Evolutionary conservation across 2,113 vertebrate species (phyloP).

Genomic region (Perca flavescens): DNA sequence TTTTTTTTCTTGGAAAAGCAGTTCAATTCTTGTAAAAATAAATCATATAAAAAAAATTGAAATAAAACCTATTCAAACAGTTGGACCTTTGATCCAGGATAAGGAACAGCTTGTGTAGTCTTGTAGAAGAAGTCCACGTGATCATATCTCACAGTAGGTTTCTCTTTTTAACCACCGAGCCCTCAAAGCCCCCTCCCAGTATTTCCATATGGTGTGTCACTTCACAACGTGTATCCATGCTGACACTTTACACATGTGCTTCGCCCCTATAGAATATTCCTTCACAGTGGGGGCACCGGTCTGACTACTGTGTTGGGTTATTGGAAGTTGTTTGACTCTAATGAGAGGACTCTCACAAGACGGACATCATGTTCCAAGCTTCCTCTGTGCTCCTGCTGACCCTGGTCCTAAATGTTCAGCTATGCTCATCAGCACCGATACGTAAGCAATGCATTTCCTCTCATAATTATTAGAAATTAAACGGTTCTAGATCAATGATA

Average conservation of each 20-base stretch:
- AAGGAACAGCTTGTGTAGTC: neutral
- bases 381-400: conserved; percentile 48
- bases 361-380: conserved; percentile 46
- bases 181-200: neutral
- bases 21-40: too few species aligned
- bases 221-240: conserved; percentile 32
- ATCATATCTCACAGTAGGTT: conserved; percentile 16
- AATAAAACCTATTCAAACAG: neutral
- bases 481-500: neutral
- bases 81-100: neutral
- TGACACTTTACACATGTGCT: conserved; percentile 24
- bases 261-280: neutral
- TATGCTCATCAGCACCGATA: conserved; percentile 39
- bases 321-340: conserved; percentile 9
- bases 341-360: conserved; percentile 3
- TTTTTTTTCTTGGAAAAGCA: too few species aligned
- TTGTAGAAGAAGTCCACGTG: neutral
- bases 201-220: conserved; percentile 34
- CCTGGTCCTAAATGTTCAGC: conserved; percentile 42
- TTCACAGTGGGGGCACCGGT: neutral
- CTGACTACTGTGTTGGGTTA: neutral
- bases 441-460: conserved; percentile 43
- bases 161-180: neutral
- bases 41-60: too few species aligned
- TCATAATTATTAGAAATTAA: neutral